Percentiles rank a stretch among this genome's conserved stretches.
Evolutionary conservation across 1,140 invertebrate genomes (phyloP).

Genomic region (Aphelenchoides fujianensis): DNA sequence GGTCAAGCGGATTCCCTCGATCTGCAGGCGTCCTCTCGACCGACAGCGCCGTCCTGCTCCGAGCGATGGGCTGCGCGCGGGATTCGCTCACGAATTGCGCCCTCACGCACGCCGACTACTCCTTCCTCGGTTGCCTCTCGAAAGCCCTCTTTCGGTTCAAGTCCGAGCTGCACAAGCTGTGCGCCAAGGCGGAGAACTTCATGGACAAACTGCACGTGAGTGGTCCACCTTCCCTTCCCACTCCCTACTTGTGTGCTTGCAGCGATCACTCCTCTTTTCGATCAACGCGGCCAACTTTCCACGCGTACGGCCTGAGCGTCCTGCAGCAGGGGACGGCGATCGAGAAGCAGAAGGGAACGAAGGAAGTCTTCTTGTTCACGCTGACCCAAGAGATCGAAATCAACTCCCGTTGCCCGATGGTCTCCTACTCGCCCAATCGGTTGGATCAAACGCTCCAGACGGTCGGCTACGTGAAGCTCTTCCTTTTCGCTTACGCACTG

Average conservation of each 20-base stretch:
- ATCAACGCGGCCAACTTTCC: slow-evolving; percentile 33
- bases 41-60: slow-evolving; percentile 32
- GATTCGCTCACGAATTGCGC: slow-evolving; percentile 38
- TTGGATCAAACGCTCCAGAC: slow-evolving; percentile 41
- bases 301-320: slow-evolving; percentile 32
- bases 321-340: slow-evolving; percentile 31
- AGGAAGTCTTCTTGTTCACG: slow-evolving; percentile 33
- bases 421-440: slow-evolving; percentile 14
- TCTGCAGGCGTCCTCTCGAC: slow-evolving; percentile 25
- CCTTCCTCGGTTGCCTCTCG: slow-evolving; percentile 33
- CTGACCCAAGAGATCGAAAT: slow-evolving; percentile 35
- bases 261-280: slow-evolving; percentile 38
- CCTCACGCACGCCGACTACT: slow-evolving; percentile 25
- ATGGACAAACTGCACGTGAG: slow-evolving; percentile 36
- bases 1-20: too few species aligned
- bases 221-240: neutral
- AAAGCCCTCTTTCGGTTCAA: slow-evolving; percentile 21
- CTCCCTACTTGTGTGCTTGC: slow-evolving; percentile 12
- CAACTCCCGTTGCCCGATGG: slow-evolving; percentile 21
- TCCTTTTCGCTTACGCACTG: slow-evolving; percentile 44
- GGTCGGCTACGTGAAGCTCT: slow-evolving; percentile 41
- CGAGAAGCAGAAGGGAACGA: slow-evolving; percentile 11
- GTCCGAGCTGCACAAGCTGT: slow-evolving; percentile 28
- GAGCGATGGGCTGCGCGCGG: slow-evolving; percentile 35
- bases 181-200: slow-evolving; percentile 12